Base-by-base conservation (phyloP, 1,140 invertebrate genomes). In the Eulimnadia texana region DNA sequence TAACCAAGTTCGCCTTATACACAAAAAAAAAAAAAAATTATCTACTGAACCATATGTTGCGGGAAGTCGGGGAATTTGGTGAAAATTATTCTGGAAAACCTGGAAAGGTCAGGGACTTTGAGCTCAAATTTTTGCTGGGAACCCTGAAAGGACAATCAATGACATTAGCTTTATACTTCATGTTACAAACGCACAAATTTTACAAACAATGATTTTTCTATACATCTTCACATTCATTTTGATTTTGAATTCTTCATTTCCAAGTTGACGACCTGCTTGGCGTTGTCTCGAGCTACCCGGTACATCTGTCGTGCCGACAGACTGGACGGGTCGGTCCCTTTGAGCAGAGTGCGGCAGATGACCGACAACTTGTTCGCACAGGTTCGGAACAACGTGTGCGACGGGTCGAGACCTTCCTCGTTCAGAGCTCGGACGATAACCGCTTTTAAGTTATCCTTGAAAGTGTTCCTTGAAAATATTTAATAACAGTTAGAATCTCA, bases 361-460 rank as follows among this genome's bases (percentile, higher is more conserved):
- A 57, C 55, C 2, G 55, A 57, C 20, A 57, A 27, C 28, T 57
- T 57, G 55, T 57, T 57, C 24, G 55, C 55, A 33, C 55, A 57
- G 24, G 55, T 57, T 20, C 55, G 55, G 55, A 57, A 57, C 27
- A 57, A 33, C 16, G 55, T 27, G 16, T 57, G 27, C 33, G 27
- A 28, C 10, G 55, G 25, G 3, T 27, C 33, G 2, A 57, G 22
- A 20, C 33, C n/a, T 33, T 57, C 24, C 27, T 57, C 55, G 9
- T 27, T 33, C 28, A 57, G 20, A 33, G 22, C 24, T 33, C 29
- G 25, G 33, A 57, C 33, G 28, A 57, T 57, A 20, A 33, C 55
- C 20, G 55, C 55, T 20, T 57, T 57, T 27, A 57, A 27, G 20
- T 57, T 27, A 3, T 57, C 27, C 25, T 57, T 57, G 27, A 57